Conservation (phyloP, 2,888 invertebrate species). For the Brachyptera risi region DNA sequence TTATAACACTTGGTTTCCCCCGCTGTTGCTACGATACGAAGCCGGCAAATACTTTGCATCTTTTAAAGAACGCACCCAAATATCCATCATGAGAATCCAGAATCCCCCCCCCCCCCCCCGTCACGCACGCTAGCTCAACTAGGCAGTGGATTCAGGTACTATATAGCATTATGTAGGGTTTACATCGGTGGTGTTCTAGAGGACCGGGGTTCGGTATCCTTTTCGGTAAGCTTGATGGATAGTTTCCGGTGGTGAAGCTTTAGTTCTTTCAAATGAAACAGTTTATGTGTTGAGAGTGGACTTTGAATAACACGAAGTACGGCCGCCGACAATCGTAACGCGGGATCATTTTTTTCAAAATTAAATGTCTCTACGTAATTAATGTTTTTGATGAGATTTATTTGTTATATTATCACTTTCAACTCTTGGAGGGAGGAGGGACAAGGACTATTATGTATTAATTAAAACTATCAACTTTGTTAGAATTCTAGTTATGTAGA, state of each 20-base stretch:
- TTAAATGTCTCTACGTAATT: background rate
- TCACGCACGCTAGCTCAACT: too few species aligned
- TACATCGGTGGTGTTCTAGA: background rate
- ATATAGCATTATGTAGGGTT: background rate
- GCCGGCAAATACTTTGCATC: background rate
- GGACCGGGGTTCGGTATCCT: background rate
- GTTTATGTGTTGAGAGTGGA: constrained; percentile 8
- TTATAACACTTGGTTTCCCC: background rate
- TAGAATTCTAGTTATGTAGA: too few species aligned
- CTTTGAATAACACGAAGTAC: background rate
- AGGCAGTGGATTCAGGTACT: background rate
- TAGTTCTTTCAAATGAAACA: background rate
- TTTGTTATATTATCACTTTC: too few species aligned
- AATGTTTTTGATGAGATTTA: too few species aligned
- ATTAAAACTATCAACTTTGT: too few species aligned
- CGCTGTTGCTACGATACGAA: background rate
- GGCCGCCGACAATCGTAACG: background rate
- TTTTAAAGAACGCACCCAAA: background rate
- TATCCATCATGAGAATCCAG: constrained; percentile 12
- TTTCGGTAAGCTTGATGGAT: constrained; percentile 17
- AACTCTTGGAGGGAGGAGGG: too few species aligned
- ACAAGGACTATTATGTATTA: too few species aligned
- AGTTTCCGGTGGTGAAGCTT: constrained; percentile 13
- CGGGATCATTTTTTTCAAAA: background rate
- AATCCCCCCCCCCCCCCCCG: too few species aligned